Evolutionary conservation across 2,113 vertebrate genomes (phyloP).

Genomic region (Dipodomys ordii): DNA sequence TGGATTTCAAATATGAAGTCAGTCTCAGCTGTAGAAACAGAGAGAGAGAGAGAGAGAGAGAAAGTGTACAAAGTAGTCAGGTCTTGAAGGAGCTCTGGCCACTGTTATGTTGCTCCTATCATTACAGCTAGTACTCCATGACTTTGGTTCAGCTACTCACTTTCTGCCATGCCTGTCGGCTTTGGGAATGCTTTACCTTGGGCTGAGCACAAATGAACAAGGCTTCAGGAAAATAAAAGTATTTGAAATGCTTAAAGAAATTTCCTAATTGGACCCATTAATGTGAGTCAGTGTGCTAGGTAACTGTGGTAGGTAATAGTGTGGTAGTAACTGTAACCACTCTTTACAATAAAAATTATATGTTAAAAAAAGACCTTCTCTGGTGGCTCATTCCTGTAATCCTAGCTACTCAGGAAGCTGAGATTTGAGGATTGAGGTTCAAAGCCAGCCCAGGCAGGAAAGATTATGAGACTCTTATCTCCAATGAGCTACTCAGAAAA

Average conservation of each 20-base stretch:
- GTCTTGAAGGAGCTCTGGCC: conserved; percentile 1
- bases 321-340: no score
- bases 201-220: background rate
- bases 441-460: no score
- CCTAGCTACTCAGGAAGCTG: no score
- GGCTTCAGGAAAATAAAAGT: conserved; percentile 6
- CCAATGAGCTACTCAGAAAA: no score
- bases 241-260: background rate
- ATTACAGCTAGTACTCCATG: background rate
- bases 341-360: no score
- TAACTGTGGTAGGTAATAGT: background rate
- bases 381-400: no score
- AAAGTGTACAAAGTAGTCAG: background rate
- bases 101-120: background rate
- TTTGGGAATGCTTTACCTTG: conserved; percentile 5
- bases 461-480: no score
- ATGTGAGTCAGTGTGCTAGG: background rate
- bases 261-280: background rate
- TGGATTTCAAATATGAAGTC: conserved; percentile 38
- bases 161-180: conserved; percentile 7
- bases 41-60: conserved; percentile 26
- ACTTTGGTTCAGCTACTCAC: background rate
- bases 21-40: conserved; percentile 9
- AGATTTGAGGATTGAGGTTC: no score
- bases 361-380: no score